Conservation (phyloP, 1,140 invertebrate species). For the Argopecten irradians region DNA sequence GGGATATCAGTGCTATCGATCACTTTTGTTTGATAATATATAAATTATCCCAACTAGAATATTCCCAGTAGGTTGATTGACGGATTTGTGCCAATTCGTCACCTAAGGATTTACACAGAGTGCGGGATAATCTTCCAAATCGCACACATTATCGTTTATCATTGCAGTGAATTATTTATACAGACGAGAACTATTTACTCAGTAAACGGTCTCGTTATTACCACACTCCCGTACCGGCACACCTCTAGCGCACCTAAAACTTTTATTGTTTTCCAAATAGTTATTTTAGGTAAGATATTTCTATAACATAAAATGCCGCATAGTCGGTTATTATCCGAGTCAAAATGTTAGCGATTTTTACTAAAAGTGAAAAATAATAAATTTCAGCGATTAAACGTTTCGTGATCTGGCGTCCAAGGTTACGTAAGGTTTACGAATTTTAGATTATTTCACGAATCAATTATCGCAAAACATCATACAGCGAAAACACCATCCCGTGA, state of each 20-base stretch:
- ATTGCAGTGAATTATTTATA: background rate
- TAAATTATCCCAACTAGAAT: background rate
- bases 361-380: too few species aligned
- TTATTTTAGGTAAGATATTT: too few species aligned
- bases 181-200: background rate
- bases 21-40: background rate
- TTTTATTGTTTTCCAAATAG: too few species aligned
- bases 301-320: too few species aligned
- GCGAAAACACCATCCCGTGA: too few species aligned
- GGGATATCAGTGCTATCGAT: background rate
- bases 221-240: background rate
- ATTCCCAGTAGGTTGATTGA: background rate
- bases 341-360: too few species aligned
- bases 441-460: too few species aligned
- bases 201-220: background rate
- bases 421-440: too few species aligned
- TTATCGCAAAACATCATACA: too few species aligned
- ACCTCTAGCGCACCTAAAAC: background rate
- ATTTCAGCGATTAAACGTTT: too few species aligned
- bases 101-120: background rate
- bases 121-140: background rate
- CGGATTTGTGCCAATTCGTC: conserved; percentile 2
- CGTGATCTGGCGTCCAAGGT: too few species aligned
- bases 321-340: too few species aligned
- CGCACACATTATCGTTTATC: background rate